A percentile compares a stretch with the other conserved stretches of the same genome.
Conservation (phyloP, 1,140 invertebrate genomes). For the Muscidifurax raptorellus region DNA sequence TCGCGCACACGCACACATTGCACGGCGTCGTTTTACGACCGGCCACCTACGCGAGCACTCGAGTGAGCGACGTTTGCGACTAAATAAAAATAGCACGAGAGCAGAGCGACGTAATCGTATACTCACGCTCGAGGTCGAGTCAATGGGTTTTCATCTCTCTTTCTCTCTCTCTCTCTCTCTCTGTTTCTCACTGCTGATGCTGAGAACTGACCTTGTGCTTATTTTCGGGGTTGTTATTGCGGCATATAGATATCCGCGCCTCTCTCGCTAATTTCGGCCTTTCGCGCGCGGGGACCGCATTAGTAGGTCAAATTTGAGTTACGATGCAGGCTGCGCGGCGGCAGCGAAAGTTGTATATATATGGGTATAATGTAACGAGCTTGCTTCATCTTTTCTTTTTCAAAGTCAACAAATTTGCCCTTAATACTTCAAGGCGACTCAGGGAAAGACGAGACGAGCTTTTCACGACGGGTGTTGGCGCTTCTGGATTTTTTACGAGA, state of each 20-base stretch:
- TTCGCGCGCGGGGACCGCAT: not conserved
- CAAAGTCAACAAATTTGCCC: not conserved
- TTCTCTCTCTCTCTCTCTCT: no score
- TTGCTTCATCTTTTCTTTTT: not conserved
- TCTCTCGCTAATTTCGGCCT: not conserved
- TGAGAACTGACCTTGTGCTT: slow-evolving; percentile 22
- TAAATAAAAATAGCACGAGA: slow-evolving; percentile 32
- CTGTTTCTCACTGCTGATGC: not conserved
- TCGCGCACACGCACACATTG: not conserved
- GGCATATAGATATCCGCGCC: not conserved
- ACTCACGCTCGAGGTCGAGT: slow-evolving; percentile 1
- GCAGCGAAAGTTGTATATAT: not conserved
- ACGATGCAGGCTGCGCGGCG: not conserved
- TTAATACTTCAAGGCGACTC: no score
- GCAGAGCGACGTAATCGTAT: not conserved
- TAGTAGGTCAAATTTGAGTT: not conserved
- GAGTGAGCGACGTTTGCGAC: slow-evolving; percentile 4
- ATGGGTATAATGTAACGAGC: not conserved
- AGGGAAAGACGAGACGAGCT: not conserved
- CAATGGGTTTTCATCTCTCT: not conserved
- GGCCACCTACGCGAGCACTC: not conserved
- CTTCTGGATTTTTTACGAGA: not conserved
- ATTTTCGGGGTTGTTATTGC: slow-evolving; percentile 24
- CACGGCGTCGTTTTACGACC: not conserved
- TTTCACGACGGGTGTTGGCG: not conserved